Percentiles rank a stretch among this genome's conserved stretches.
These are phyloP conservation scores for Nothoprocta pentlandii DNA, from an alignment of 2,113 vertebrate species.

Conservation along the genomic window DNA sequence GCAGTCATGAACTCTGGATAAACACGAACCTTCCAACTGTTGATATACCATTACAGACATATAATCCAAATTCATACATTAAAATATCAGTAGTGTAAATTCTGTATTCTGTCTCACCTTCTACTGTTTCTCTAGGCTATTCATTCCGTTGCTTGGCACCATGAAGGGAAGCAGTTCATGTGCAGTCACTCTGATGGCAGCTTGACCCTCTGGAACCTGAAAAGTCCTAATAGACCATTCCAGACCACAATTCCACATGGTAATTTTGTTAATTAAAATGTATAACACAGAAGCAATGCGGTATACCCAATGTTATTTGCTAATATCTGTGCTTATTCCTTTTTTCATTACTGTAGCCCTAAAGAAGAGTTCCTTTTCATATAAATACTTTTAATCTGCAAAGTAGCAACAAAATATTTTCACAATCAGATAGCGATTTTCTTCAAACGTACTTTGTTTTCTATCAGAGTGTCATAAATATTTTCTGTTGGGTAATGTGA, in stretches of 20 bases:
- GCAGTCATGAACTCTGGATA: not conserved
- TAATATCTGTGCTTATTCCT: not conserved
- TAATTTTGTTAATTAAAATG: constrained; percentile 77
- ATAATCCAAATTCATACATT: not conserved
- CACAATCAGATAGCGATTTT: not conserved
- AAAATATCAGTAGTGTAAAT: not conserved
- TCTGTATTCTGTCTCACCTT: not conserved
- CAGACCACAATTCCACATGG: constrained; percentile 97
- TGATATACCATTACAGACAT: not conserved
- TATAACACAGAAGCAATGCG: not conserved
- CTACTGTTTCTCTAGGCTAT: constrained; percentile 85
- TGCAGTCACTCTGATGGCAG: constrained; percentile 99
- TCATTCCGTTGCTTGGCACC: constrained; percentile 97
- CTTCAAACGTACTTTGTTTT: not conserved
- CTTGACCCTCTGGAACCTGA: constrained; percentile 94
- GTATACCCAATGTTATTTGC: not conserved
- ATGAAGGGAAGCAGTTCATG: constrained; percentile 98
- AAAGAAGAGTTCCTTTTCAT: not conserved
- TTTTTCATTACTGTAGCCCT: not conserved
- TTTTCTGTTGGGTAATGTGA: not conserved
- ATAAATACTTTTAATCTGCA: not conserved
- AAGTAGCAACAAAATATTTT: not conserved
- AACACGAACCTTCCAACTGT: not conserved
- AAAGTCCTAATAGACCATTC: constrained; percentile 93
- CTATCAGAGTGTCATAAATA: not conserved